A percentile compares a stretch with the other conserved stretches of the same genome.
phyloP scores from a whole-genome alignment of 2,888 invertebrate species.

The Coecobrya sp. region DNA sequence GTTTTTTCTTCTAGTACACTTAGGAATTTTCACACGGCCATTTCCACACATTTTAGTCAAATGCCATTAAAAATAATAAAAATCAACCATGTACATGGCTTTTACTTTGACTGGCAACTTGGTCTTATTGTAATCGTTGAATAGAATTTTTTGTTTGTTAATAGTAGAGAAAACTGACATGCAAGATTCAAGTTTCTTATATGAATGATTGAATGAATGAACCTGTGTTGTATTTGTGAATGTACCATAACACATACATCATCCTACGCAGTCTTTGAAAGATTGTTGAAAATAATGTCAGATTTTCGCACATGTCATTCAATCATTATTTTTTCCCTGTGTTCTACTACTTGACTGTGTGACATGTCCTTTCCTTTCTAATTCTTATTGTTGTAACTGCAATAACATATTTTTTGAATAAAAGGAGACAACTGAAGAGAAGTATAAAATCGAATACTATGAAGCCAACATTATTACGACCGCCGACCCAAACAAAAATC shows the following conservation, averaged over 20 bases:
- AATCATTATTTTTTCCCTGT: neutral
- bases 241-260: neutral
- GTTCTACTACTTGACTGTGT: neutral
- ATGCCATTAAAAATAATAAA: constrained; percentile 49
- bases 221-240: constrained; percentile 63
- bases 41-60: constrained; percentile 69
- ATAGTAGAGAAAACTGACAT: constrained; percentile 26
- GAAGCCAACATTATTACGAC: constrained; percentile 11
- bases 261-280: constrained; percentile 6
- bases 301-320: constrained; percentile 74
- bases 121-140: constrained; percentile 55
- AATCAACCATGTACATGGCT: neutral
- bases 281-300: constrained; percentile 60
- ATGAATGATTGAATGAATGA: constrained; percentile 56
- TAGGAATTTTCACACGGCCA: constrained; percentile 64
- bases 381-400: neutral
- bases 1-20: constrained; percentile 20
- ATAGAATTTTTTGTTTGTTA: neutral
- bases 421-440: neutral
- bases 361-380: constrained; percentile 17
- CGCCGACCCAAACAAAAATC: constrained; percentile 7
- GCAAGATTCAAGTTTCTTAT: neutral
- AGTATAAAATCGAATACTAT: constrained; percentile 1
- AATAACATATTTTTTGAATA: neutral
- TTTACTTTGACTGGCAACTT: neutral